Evolutionary conservation across 2,888 invertebrate species (phyloP).

Genomic region (Xylophagus ater): DNA sequence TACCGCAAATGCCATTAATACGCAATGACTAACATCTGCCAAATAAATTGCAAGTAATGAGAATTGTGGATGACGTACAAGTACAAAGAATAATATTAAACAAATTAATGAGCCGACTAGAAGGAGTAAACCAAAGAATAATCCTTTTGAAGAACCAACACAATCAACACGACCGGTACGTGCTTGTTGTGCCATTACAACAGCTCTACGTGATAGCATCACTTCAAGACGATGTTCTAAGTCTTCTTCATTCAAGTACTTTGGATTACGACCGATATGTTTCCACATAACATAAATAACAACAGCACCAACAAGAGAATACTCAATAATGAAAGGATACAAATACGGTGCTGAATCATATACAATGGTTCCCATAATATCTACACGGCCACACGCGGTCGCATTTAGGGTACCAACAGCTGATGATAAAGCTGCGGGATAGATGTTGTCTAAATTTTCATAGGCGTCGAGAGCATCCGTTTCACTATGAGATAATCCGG

Average conservation of each 20-base stretch:
- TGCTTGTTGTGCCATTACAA: constrained; percentile 74
- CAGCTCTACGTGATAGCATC: constrained; percentile 77
- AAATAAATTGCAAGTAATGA: constrained; percentile 79
- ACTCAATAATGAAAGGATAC: constrained; percentile 92
- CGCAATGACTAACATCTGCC: constrained; percentile 84
- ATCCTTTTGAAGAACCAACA: constrained; percentile 85
- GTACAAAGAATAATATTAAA: constrained; percentile 89
- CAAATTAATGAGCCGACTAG: constrained; percentile 85
- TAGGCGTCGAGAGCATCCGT: constrained; percentile 33
- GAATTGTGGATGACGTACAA: constrained; percentile 75
- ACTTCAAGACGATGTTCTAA: constrained; percentile 78
- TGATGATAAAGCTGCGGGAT: constrained; percentile 47
- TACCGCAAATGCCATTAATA: constrained; percentile 76
- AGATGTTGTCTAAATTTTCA: constrained; percentile 48
- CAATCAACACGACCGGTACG: constrained; percentile 82
- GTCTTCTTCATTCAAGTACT: constrained; percentile 67
- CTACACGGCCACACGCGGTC: constrained; percentile 64
- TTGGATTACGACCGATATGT: constrained; percentile 80
- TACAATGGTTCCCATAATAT: constrained; percentile 88
- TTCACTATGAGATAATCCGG: constrained; percentile 35
- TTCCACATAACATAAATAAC: constrained; percentile 96
- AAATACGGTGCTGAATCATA: constrained; percentile 88
- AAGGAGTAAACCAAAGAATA: constrained; percentile 82
- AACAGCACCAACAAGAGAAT: constrained; percentile 88
- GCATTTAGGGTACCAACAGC: constrained; percentile 41